phyloP scores from a whole-genome alignment of 2,797 vertebrate genomes.

The Tragelaphus oryx region DNA sequence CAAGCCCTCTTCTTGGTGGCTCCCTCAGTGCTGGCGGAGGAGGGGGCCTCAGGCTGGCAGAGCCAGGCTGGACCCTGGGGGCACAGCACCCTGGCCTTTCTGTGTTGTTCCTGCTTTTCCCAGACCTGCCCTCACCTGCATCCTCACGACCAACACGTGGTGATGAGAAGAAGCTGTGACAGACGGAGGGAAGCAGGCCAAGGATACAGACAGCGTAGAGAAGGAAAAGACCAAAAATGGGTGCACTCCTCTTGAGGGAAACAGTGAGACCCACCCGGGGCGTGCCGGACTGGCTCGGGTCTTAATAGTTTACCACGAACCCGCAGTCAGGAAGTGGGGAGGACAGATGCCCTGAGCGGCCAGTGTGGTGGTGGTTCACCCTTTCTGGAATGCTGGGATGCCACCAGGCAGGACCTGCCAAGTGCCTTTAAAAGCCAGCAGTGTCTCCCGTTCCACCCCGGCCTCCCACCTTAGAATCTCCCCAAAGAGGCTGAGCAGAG shows the following conservation, averaged over 20 bases:
- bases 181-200: no score
- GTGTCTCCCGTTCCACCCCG: fast-evolving
- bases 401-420: neutral
- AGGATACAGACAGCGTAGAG: fast-evolving
- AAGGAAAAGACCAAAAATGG: neutral
- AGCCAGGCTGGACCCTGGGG: neutral
- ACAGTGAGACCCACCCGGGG: neutral
- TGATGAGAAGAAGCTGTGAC: neutral
- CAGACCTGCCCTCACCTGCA: neutral
- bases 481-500: neutral
- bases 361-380: fast-evolving
- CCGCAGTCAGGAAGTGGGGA: neutral
- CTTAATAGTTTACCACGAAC: neutral
- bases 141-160: neutral
- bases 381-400: neutral
- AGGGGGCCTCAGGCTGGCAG: neutral
- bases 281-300: neutral
- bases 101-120: neutral
- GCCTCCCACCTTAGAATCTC: neutral
- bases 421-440: neutral
- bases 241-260: neutral
- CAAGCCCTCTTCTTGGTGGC: neutral
- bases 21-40: neutral
- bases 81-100: neutral
- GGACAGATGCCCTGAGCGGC: fast-evolving